Conservation (phyloP, 2,888 invertebrate genomes). For the Drosophila kuntzei region DNA sequence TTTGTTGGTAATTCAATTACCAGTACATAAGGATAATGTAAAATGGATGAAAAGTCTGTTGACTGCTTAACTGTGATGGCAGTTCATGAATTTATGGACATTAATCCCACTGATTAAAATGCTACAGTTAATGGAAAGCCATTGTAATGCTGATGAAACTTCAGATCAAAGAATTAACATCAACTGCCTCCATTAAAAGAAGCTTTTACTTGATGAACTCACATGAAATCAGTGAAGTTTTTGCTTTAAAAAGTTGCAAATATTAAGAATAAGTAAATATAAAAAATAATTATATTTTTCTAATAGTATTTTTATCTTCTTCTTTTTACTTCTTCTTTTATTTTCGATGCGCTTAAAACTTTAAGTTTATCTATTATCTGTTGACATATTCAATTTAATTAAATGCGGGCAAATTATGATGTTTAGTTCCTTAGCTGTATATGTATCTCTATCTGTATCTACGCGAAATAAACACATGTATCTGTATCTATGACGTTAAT, state of each 20-base stretch:
- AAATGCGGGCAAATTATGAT: slow-evolving; percentile 36
- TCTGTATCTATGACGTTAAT: slow-evolving; percentile 46
- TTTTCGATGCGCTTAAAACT: not conserved
- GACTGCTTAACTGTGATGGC: slow-evolving; percentile 5
- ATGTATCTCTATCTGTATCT: slow-evolving; percentile 15
- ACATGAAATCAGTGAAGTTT: slow-evolving; percentile 2
- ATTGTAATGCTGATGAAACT: slow-evolving; percentile 19
- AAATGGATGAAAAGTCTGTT: slow-evolving; percentile 15
- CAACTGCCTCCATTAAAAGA: slow-evolving; percentile 11
- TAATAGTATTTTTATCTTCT: not conserved
- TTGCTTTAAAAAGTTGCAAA: not conserved
- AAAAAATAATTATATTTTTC: not conserved
- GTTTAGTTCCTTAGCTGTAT: slow-evolving; percentile 1
- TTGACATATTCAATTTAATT: slow-evolving; percentile 4
- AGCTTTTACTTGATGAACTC: slow-evolving; percentile 20
- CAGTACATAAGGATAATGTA: slow-evolving; percentile 26
- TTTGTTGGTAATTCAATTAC: slow-evolving; percentile 52
- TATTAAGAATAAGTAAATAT: not conserved
- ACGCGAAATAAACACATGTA: not conserved
- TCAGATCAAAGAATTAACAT: slow-evolving; percentile 2
- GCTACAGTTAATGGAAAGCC: slow-evolving; percentile 31
- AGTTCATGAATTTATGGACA: slow-evolving; percentile 8
- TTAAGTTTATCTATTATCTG: not conserved
- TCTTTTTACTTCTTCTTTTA: not conserved
- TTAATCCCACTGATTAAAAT: slow-evolving; percentile 36